Evolutionary conservation across 2,797 vertebrate genomes (phyloP).

Genomic region (Morus bassanus): DNA sequence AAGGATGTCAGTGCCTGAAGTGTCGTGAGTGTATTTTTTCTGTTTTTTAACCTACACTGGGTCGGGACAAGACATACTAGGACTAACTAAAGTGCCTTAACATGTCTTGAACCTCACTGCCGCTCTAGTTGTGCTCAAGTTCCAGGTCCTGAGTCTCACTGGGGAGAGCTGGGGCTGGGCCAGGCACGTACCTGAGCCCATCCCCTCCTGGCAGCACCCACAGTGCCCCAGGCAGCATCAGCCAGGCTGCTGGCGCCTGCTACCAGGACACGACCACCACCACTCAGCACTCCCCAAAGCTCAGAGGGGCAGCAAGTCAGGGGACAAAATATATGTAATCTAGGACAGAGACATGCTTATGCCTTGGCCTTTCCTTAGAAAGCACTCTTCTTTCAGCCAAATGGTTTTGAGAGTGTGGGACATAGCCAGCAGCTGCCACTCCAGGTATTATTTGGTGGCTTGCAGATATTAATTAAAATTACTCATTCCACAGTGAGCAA

Average conservation of each 20-base stretch:
- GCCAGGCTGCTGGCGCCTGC: neutral
- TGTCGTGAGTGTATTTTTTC: neutral
- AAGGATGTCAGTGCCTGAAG: neutral
- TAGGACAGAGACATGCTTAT: neutral
- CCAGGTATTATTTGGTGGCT: neutral
- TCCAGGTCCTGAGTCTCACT: neutral
- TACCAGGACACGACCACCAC: neutral
- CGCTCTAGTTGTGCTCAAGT: too few relatives aligned
- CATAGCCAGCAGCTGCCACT: neutral
- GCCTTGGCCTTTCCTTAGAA: neutral
- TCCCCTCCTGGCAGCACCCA: neutral
- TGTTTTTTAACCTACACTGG: neutral
- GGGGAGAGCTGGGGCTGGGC: too few relatives aligned
- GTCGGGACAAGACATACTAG: neutral
- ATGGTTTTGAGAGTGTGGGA: neutral
- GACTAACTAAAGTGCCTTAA: neutral
- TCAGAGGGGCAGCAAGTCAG: neutral
- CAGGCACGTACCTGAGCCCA: neutral
- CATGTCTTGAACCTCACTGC: neutral
- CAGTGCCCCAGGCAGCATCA: fast-evolving
- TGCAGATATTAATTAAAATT: neutral
- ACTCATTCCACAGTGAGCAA: neutral
- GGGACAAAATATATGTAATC: neutral
- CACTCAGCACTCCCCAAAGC: neutral
- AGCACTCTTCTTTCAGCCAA: neutral